Evolutionary conservation across 2,888 invertebrate genomes (phyloP).

Genomic region (Amphipoea oculea): DNA sequence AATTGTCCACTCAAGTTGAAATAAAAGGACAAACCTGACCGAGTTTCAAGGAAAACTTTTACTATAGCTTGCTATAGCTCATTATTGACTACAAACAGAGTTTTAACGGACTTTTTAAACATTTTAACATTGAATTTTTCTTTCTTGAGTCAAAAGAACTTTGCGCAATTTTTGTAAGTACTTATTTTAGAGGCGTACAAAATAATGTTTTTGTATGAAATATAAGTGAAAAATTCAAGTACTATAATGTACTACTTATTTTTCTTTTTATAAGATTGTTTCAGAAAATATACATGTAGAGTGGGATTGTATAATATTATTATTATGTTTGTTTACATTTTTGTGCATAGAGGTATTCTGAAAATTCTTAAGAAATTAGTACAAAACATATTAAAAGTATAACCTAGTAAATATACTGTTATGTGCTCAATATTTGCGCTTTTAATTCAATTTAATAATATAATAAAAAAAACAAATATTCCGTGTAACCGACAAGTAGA

Average conservation of each 20-base stretch:
- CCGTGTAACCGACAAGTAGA: slow-evolving; percentile 44
- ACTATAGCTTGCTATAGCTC: slow-evolving; percentile 19
- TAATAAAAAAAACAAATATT: slow-evolving; percentile 24
- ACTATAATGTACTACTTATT: slow-evolving; percentile 21
- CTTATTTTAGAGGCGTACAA: slow-evolving; percentile 24
- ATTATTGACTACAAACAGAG: slow-evolving; percentile 34
- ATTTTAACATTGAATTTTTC: slow-evolving; percentile 20
- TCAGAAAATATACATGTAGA: slow-evolving; percentile 60
- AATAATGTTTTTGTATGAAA: slow-evolving; percentile 28
- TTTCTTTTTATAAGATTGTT: slow-evolving; percentile 39
- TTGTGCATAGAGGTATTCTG: slow-evolving; percentile 60
- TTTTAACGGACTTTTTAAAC: slow-evolving; percentile 18
- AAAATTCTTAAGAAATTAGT: slow-evolving; percentile 43
- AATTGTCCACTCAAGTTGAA: slow-evolving; percentile 48
- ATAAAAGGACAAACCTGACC: slow-evolving; percentile 51
- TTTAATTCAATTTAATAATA: slow-evolving; percentile 15
- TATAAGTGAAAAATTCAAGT: slow-evolving; percentile 34
- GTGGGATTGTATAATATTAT: slow-evolving; percentile 45
- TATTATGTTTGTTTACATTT: slow-evolving; percentile 26
- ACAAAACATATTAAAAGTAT: slow-evolving; percentile 48
- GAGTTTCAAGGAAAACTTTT: slow-evolving; percentile 37
- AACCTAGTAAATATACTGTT: slow-evolving; percentile 18
- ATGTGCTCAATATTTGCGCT: slow-evolving; percentile 42
- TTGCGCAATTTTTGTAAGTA: slow-evolving; percentile 9
- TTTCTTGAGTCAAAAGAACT: slow-evolving; percentile 12